Conservation (phyloP, 2,113 vertebrate species). For the Anser brachyrhynchus region DNA sequence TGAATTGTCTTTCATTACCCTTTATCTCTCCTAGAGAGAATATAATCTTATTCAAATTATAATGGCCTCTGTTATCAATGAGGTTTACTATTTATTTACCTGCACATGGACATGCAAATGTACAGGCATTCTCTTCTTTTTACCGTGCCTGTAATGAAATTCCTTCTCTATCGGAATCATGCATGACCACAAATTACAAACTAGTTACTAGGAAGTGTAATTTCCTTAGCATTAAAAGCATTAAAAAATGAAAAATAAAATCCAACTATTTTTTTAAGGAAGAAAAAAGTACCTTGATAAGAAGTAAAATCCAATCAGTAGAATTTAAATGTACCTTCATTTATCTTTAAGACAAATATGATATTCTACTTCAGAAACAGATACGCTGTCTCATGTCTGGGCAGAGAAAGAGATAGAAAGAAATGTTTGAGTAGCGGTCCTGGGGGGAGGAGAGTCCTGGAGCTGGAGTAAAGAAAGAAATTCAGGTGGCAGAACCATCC, state of each 20-base stretch:
- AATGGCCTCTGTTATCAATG: constrained; percentile 81
- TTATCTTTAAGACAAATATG: constrained; percentile 59
- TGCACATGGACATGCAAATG: constrained; percentile 75
- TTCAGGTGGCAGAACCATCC: not conserved
- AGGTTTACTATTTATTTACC: constrained; percentile 83
- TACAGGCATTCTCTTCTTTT: constrained; percentile 64
- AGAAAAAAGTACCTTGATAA: constrained; percentile 62
- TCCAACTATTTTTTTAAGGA: constrained; percentile 22
- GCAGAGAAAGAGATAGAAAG: not conserved
- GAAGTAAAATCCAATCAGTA: constrained; percentile 70
- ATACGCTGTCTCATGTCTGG: not conserved
- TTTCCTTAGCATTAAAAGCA: constrained; percentile 69
- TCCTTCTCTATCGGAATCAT: constrained; percentile 74
- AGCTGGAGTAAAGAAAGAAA: not conserved
- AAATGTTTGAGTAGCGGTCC: not conserved
- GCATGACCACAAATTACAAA: constrained; percentile 79
- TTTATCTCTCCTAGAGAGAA: constrained; percentile 82
- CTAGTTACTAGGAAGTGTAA: constrained; percentile 70
- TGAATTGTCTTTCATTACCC: constrained; percentile 83
- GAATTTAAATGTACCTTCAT: constrained; percentile 60
- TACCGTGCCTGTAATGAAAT: constrained; percentile 77
- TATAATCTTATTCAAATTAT: constrained; percentile 86
- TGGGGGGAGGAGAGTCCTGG: not conserved
- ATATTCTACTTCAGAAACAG: constrained; percentile 33
- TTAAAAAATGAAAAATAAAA: constrained; percentile 68